Evolutionary conservation across 2,113 vertebrate species (phyloP).

Genomic region (Tiliqua scincoides): DNA sequence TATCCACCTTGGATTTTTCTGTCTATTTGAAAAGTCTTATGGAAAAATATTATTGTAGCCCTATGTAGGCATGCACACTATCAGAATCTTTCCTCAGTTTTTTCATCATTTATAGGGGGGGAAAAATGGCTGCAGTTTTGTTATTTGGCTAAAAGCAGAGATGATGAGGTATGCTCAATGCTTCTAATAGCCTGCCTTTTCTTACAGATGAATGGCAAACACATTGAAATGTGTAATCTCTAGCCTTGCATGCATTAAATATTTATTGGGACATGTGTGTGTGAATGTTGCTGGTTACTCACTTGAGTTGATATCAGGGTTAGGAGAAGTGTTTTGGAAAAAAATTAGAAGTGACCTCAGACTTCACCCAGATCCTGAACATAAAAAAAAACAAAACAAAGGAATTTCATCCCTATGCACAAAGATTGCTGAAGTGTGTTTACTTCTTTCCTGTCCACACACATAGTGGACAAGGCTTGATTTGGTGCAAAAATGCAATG

Average conservation of each 20-base stretch:
- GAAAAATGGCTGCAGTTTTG: not conserved
- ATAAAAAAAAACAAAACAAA: not conserved
- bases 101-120: not conserved
- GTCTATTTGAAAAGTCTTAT: too few species aligned
- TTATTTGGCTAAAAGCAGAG: not conserved
- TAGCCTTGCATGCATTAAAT: constrained; percentile 12
- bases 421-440: not conserved
- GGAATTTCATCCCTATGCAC: not conserved
- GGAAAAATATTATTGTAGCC: too few species aligned
- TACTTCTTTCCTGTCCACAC: not conserved
- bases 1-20: too few species aligned
- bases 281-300: constrained; percentile 23
- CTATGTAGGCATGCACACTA: too few species aligned
- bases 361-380: not conserved
- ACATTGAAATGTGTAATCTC: not conserved
- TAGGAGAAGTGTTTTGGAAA: constrained; percentile 13
- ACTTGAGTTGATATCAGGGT: constrained; percentile 5
- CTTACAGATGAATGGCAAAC: not conserved
- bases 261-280: constrained; percentile 18
- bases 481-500: not conserved
- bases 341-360: constrained; percentile 13
- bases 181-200: not conserved
- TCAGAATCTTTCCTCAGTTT: not conserved
- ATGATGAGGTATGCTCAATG: not conserved
- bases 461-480: not conserved